Evolutionary conservation across 1,140 invertebrate species (phyloP), one percentile per base, ranked within the genome.

Genomic region (Gryon sp.): DNA sequence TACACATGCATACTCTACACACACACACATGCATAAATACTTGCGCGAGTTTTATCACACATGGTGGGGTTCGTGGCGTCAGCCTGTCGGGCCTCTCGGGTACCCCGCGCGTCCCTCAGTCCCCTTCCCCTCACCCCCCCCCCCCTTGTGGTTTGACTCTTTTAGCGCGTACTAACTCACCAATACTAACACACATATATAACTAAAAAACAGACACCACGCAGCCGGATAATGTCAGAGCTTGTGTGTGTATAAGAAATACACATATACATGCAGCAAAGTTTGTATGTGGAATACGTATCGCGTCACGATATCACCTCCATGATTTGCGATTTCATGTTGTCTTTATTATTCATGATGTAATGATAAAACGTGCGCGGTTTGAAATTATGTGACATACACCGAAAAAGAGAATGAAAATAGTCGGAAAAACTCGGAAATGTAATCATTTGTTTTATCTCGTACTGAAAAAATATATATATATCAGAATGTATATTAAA

Each of bases 51-150:
- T n/a, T n/a, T n/a, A n/a, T 53, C 73, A 79, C 77, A 73, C 76
- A 59, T 81, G 82, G 84, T 82, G 83, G 83, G 82, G 81, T 80
- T 82, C 69, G 69, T 84, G 84, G 84, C 83, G 84, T 86, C 84
- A 82, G 83, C 63, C 83, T 83, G 84, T 84, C 84, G 84, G 84
- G 80, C 75, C 83, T 84, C 82, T 79, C 73, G 68, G 80, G 50
- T 82, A 59, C 80, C 80, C 76, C 78, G 2, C 11, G 32, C 48
- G 24, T n/a, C 30, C 19, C 32, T 4, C 32, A 4, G n/a, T 9
- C 19, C 18, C 34, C 34, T 20, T 19, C 68, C 79, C 76, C 75
- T 72, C 59, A 57, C 69, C 8, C 12, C 69, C 65, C 66, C 50
- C 68, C 66, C 36, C 40, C 40, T 59, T 32, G 46, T 43, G 38